Conservation (phyloP, 1,140 invertebrate genomes). For the Ceratina calcarata region DNA sequence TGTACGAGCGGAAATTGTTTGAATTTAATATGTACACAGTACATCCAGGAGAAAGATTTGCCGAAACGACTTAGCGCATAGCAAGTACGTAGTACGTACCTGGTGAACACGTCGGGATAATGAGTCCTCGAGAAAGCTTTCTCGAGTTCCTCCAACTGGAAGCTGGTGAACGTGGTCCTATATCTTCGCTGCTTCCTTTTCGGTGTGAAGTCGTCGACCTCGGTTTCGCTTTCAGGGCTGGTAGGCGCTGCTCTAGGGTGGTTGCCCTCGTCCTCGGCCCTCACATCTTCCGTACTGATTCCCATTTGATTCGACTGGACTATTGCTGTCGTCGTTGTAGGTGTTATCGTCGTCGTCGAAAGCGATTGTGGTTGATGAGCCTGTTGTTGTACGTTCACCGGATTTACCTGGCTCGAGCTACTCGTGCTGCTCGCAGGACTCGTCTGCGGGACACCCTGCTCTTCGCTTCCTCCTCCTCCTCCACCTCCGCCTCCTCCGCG, state of each 20-base stretch:
- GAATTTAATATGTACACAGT: no score
- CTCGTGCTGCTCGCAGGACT: constrained; percentile 77
- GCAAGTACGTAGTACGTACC: constrained; percentile 82
- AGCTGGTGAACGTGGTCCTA: constrained; percentile 96
- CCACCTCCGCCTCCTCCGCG: constrained; percentile 60
- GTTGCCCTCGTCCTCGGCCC: constrained; percentile 72
- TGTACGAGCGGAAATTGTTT: no score
- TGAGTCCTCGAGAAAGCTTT: constrained; percentile 98
- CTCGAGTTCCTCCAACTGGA: constrained; percentile 97
- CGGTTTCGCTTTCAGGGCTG: constrained; percentile 87
- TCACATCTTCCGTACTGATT: constrained; percentile 75
- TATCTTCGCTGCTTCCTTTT: constrained; percentile 96
- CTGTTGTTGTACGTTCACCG: constrained; percentile 58
- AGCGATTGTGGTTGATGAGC: constrained; percentile 49
- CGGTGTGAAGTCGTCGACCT: constrained; percentile 90
- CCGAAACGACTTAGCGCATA: not conserved
- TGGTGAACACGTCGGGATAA: constrained; percentile 98
- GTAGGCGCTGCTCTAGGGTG: constrained; percentile 78
- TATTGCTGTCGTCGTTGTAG: constrained; percentile 29
- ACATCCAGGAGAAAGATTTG: not conserved
- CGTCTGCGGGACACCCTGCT: constrained; percentile 75
- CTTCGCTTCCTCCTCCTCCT: constrained; percentile 69
- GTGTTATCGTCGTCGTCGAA: constrained; percentile 45
- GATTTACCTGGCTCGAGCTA: constrained; percentile 71
- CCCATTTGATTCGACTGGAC: constrained; percentile 71